Evolutionary conservation across 1,140 invertebrate genomes (phyloP), one percentile per base, ranked within the genome.

Genomic region (Teleogryllus occipitalis): DNA sequence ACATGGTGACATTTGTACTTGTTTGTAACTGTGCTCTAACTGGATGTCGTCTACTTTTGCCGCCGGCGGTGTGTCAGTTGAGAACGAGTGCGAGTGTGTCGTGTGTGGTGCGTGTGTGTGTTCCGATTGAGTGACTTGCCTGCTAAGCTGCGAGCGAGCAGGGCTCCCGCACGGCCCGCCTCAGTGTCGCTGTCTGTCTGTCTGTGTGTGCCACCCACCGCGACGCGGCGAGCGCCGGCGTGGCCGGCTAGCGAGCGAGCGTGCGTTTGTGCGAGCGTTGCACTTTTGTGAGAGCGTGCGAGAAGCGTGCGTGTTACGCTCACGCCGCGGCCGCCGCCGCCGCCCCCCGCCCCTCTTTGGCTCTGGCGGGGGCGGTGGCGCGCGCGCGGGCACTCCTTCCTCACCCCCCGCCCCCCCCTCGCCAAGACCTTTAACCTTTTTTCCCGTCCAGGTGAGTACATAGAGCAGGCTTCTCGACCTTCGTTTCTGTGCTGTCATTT

Each of bases 1-100:
- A 65, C 54, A 65, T 65, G 54, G 54, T 65, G 54, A 65, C 54
- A 65, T 65, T 65, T 65, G 54, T 65, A 65, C 54, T 65, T 65
- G 54, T 65, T 65, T 65, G 54, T 65, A 65, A 65, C 54, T 65
- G 54, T 65, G 54, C 54, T 65, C 54, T 65, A 65, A 65, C 18
- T 65, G 54, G 54, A 65, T 65, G 54, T 65, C 54, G 54, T 65
- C 54, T 65, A 65, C 54, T 65, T 65, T 18, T 65, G 54, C 54
- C 54, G 54, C 54, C 54, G 54, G 54, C 54, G 18, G 54, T 65
- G 54, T 65, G 54, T 65, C 10, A 65, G 54, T 39, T 14, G 54
- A 65, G 54, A 65, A 18, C 54, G 54, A 65, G 54, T 14, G 54
- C 54, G 54, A 3, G 54, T 14, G 54, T 14, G 54, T 14, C 54